Evolutionary conservation across 2,888 invertebrate genomes (phyloP), one percentile per base, ranked within the genome.

Genomic region (Pandemis corylana): DNA sequence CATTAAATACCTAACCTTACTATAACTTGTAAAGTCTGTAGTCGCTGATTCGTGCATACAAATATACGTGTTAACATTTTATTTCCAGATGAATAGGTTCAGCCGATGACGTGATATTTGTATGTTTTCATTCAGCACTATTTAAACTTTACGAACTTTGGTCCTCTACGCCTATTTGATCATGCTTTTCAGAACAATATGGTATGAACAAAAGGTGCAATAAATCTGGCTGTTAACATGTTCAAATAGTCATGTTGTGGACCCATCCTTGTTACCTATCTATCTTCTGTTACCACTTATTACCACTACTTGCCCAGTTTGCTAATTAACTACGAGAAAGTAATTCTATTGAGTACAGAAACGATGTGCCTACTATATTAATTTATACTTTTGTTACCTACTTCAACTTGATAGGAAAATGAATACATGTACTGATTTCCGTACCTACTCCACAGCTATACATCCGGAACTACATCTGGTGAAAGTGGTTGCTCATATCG

Each of bases 381-480:
- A 49, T 13, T 10, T 53, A 15, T 13, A 49, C 49, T 49, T 53
- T 12, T 28, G 12, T 28, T 28, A 59, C 28, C 12, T 28, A 59
- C 28, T 28, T 28, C 59, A 12, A 59, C 28, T 28, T 28, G 28
- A 59, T 59, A 28, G 59, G 59, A 63, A 68, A 42, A 44, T 63
- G 53, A 75, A 63, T 36, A 67, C 20, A 59, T 61, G 42, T 69
- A 76, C 73, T 76, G 76, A 76, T 76, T 59, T 72, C 51, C 73
- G 44, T 73, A 68, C 72, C 68, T 69, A 73, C 73, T 76, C 73
- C 76, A 76, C 76, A 76, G 76, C 76, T 76, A 49, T 70, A 46
- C 67, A 12, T 12, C 42, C 41, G 66, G 70, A 67, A 71, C 53
- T 68, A 44, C 61, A 70, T 49, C 70, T 72, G 76, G 73, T 64